Conservation (phyloP, 2,888 invertebrate genomes). For the Apotomis turbidana region DNA sequence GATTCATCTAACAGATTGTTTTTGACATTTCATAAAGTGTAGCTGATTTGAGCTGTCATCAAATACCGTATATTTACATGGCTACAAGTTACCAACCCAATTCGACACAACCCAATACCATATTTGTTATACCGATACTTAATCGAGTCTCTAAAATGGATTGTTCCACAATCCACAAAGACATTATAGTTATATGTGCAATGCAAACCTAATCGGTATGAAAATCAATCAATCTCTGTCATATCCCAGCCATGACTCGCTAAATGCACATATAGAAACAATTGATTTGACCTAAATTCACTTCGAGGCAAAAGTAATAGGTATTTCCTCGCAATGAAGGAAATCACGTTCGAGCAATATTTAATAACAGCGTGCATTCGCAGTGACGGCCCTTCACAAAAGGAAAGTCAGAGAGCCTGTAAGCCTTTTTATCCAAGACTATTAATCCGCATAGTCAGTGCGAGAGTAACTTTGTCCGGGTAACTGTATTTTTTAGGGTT, state of each 20-base stretch:
- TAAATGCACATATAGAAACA: constrained; percentile 36
- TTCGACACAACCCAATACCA: too few relatives aligned
- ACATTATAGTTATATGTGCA: too few relatives aligned
- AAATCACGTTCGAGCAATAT: constrained; percentile 15
- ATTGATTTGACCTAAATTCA: constrained; percentile 35
- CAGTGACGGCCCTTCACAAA: not conserved
- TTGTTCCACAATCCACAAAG: too few relatives aligned
- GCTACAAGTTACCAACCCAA: too few relatives aligned
- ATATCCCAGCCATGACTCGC: constrained; percentile 26
- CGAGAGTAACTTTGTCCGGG: too few relatives aligned
- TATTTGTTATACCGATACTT: too few relatives aligned
- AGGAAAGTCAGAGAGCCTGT: constrained; percentile 8
- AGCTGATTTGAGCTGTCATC: too few relatives aligned
- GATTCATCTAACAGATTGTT: too few relatives aligned
- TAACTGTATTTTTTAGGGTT: too few relatives aligned
- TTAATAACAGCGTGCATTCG: constrained; percentile 14
- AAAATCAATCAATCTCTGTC: constrained; percentile 29
- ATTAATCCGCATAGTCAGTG: constrained; percentile 43
- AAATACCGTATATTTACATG: too few relatives aligned
- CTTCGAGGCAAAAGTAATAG: constrained; percentile 20
- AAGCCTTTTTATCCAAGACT: constrained; percentile 46
- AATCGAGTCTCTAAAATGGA: too few relatives aligned
- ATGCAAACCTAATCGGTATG: not conserved
- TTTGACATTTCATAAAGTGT: too few relatives aligned
- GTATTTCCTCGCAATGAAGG: constrained; percentile 11